phyloP scores from a whole-genome alignment of 2,113 vertebrate species.

The Trichechus manatus region DNA sequence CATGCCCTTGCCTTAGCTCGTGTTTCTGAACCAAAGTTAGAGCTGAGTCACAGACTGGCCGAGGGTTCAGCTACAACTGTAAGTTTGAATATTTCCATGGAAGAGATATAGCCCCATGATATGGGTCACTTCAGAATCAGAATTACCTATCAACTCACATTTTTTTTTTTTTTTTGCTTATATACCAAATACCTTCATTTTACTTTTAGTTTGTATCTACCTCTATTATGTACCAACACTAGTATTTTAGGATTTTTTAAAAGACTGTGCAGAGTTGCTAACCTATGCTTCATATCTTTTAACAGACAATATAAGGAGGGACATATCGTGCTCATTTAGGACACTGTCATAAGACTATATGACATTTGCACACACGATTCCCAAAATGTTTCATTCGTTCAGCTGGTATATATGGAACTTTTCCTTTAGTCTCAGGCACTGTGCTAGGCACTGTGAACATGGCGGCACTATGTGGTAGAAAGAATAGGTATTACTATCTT shows the following conservation, averaged over 20 bases:
- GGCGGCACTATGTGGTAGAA: background rate
- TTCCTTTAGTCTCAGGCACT: background rate
- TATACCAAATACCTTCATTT: background rate
- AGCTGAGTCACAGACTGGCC: background rate
- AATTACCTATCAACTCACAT: background rate
- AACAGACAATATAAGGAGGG: background rate
- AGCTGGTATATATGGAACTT: background rate
- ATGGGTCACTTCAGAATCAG: background rate
- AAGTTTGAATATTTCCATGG: background rate
- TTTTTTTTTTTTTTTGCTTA: background rate
- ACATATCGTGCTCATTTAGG: background rate
- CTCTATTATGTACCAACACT: background rate
- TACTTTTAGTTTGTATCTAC: background rate
- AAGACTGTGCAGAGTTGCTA: background rate
- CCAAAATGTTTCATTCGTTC: constrained; percentile 21
- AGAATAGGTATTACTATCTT: background rate
- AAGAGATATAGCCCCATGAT: background rate
- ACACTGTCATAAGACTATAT: background rate
- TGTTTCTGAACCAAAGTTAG: background rate
- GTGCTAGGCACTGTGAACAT: background rate
- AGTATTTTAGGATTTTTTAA: constrained; percentile 14
- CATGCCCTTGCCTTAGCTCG: background rate
- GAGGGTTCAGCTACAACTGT: background rate
- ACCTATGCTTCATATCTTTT: background rate
- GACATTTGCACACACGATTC: background rate